These are phyloP conservation scores for Megaceryle torquata DNA, from an alignment of 2,113 vertebrate species.

Conservation along the genomic window DNA sequence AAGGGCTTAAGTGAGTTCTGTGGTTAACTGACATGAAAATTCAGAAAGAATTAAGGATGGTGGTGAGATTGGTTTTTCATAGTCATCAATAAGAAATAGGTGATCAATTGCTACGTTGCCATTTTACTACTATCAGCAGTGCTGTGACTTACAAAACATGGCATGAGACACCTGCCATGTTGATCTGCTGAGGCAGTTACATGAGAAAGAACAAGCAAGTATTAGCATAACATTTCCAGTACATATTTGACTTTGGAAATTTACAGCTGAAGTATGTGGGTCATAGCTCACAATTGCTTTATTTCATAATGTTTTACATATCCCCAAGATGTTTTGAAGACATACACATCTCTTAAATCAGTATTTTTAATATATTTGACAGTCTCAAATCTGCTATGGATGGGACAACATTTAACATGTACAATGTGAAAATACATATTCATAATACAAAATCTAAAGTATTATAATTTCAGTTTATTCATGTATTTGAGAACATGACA, in stretches of 20 bases:
- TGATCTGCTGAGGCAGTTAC: constrained; percentile 33
- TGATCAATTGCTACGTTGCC: background rate
- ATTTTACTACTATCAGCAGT: background rate
- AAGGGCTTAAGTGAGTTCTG: background rate
- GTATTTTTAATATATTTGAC: constrained; percentile 48
- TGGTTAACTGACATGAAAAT: background rate
- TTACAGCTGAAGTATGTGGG: constrained; percentile 44
- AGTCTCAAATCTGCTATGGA: constrained; percentile 24
- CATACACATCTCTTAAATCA: constrained; percentile 10
- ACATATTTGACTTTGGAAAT: constrained; percentile 51
- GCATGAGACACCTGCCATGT: background rate
- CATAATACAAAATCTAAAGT: constrained; percentile 51
- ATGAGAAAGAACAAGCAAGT: constrained; percentile 6
- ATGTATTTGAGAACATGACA: constrained; percentile 34
- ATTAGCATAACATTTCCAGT: constrained; percentile 58
- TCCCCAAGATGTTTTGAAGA: constrained; percentile 25
- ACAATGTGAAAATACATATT: constrained; percentile 55
- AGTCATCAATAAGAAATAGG: background rate
- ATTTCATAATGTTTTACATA: constrained; percentile 60
- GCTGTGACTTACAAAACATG: background rate
- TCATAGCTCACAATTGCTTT: constrained; percentile 56
- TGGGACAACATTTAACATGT: constrained; percentile 37
- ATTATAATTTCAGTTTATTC: constrained; percentile 59
- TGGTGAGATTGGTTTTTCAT: background rate
- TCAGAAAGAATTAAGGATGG: background rate